Conservation (phyloP, 2,888 invertebrate genomes). For the Conistra vaccinii region DNA sequence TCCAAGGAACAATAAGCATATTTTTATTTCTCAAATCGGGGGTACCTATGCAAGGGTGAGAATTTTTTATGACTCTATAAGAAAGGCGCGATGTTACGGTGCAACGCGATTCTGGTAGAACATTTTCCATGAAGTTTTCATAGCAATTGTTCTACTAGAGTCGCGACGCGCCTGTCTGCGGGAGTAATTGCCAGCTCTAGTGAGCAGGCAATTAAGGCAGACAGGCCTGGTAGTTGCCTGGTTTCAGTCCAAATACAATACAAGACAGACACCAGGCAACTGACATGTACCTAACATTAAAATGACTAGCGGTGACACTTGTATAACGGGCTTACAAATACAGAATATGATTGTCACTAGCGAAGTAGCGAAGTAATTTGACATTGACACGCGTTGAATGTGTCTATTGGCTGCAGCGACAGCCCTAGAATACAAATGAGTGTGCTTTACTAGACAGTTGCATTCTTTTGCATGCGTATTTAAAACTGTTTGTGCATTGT, state of each 20-base stretch:
- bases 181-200: background rate
- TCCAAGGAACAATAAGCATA: too few species aligned
- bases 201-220: too few species aligned
- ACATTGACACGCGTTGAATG: slow-evolving; percentile 64
- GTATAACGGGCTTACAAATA: slow-evolving; percentile 26
- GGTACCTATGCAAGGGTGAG: too few species aligned
- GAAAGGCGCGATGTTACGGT: too few species aligned
- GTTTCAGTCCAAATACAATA: background rate
- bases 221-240: too few species aligned
- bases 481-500: slow-evolving; percentile 65
- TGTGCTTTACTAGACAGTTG: slow-evolving; percentile 61
- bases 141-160: too few species aligned
- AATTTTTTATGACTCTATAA: too few species aligned
- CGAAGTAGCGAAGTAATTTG: slow-evolving; percentile 59
- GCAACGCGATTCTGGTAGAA: too few species aligned
- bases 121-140: too few species aligned
- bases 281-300: slow-evolving; percentile 18
- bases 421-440: slow-evolving; percentile 65
- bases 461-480: slow-evolving; percentile 63
- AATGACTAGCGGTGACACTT: slow-evolving; percentile 26
- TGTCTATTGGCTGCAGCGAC: slow-evolving; percentile 42
- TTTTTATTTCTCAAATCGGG: too few species aligned
- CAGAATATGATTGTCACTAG: slow-evolving; percentile 45
- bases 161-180: too few species aligned
- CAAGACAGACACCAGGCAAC: background rate